Base-by-base conservation (phyloP, 1,140 invertebrate species). In the Melanaphis sacchari region DNA sequence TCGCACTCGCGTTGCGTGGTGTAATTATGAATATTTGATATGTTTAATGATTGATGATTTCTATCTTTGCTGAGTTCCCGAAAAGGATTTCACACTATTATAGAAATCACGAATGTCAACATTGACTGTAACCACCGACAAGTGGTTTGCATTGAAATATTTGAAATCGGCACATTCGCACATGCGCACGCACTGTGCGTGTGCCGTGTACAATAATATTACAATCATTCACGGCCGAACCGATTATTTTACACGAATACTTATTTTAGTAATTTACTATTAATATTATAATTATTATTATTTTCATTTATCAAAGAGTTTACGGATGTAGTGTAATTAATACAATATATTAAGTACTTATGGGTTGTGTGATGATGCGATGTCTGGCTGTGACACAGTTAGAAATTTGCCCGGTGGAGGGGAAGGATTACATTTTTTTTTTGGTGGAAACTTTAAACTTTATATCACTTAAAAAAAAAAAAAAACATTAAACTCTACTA, bases 131-230 rank as follows among this genome's bases (percentile, higher is more conserved):
- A 21, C 43, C 15, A 22, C 3, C 9, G 41, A 88, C 85, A 31
- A 36, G 85, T 1, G 46, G 87, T 89, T 89, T 43, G n/a, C 87
- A 89, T 89, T 89, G 87, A n/a, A n/a, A n/a, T n/a, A n/a, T n/a
- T n/a, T n/a, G n/a, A 89, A 52, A 89, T 31, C 87, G 43, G 11
- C 40, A 85, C 59, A 76, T 76, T n/a, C 59, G 59, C 59, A 76
- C 36, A 82, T 38, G 38, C 82, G 82, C 41, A 31, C 84, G 84
- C 38, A 85, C 36, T 0, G 40, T 76, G 3, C 31, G 26, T 31
- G 26, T 15, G 21, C 31, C 59, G 46, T 76, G 15, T 76, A 66
- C 0, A 18, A n/a, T 6, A 18, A 18, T 49, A 49, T 21, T 18
- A 76, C 4, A 15, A 21, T 49, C 31, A 1, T n/a, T 15, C 15